Evolutionary conservation across 2,797 vertebrate genomes (phyloP).

Genomic region (Pipistrellus nathusii): DNA sequence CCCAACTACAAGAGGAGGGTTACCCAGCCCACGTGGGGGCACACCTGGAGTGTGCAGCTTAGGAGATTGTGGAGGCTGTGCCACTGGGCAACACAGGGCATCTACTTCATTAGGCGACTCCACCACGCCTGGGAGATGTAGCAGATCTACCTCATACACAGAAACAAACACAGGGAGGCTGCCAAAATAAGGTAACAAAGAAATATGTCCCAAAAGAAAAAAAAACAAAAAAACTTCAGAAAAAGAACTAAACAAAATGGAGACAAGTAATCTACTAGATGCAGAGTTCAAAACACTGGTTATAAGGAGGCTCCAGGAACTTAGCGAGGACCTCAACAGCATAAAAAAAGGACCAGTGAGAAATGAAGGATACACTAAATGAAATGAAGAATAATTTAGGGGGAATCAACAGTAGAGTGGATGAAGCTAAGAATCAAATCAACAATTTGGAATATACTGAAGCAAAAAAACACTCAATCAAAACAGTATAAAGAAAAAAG

Average conservation of each 20-base stretch:
- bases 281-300: not conserved
- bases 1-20: not conserved
- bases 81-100: not conserved
- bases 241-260: not conserved
- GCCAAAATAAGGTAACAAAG: not conserved
- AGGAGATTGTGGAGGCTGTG: not conserved
- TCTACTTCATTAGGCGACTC: not conserved
- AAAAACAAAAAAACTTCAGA: not conserved
- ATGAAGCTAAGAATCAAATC: not conserved
- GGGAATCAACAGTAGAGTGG: not conserved
- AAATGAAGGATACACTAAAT: not conserved
- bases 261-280: not conserved
- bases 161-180: not conserved
- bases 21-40: no score
- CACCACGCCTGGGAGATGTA: not conserved
- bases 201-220: not conserved
- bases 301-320: not conserved
- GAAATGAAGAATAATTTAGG: not conserved
- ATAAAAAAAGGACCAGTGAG: not conserved
- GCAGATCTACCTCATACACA: not conserved
- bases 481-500: not conserved
- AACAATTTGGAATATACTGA: not conserved
- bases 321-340: not conserved
- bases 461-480: not conserved
- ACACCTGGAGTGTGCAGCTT: not conserved